Conservation (phyloP, 2,113 vertebrate genomes). For the cattle (Bos taurus) region ARS-UCD2.0 NC_037330.1:105567001-105567500, state of each 20-base stretch:
- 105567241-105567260: not conserved
- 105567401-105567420: conserved; percentile 99
- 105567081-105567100: not conserved
- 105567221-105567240: not conserved
- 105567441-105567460: conserved; percentile 94
- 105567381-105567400: conserved; percentile 89
- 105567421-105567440: conserved; percentile 96
- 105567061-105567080: not conserved
- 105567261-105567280: not conserved
- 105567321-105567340: conserved; percentile 99
- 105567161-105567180: not conserved
- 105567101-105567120: not conserved
- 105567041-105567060: not conserved
- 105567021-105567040: not conserved
- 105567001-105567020: not conserved
- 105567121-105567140: not conserved
- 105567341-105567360: conserved; percentile 99
- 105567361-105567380: conserved; percentile 97
- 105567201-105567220: not conserved
- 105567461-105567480: conserved; percentile 96
- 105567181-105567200: not conserved
- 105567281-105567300: not conserved
- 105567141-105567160: not conserved
- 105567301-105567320: conserved; percentile 99
- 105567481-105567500: conserved; percentile 97